Evolutionary conservation across 2,113 vertebrate species (phyloP).

Genomic region (Tautogolabrus adspersus): DNA sequence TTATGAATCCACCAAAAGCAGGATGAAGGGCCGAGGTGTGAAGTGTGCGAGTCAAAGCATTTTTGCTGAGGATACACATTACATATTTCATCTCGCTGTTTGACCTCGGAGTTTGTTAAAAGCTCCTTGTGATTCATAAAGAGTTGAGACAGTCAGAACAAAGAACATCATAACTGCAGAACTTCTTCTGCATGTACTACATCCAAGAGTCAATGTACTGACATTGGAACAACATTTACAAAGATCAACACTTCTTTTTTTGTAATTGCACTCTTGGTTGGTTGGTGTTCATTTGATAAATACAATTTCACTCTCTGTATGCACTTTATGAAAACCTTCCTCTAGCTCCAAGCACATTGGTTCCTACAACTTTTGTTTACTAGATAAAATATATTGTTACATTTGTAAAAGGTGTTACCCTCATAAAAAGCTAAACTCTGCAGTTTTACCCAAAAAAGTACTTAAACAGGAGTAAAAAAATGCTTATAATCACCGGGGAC

Average conservation of each 20-base stretch:
- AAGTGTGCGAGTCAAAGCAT: slow-evolving; percentile 73
- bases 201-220: slow-evolving; percentile 13
- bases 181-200: slow-evolving; percentile 23
- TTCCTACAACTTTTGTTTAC: too few species aligned
- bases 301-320: too few species aligned
- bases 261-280: neutral
- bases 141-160: slow-evolving; percentile 39
- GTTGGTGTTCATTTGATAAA: neutral
- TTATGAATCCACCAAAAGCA: slow-evolving; percentile 77
- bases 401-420: too few species aligned
- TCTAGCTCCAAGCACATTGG: too few species aligned
- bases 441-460: too few species aligned
- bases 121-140: slow-evolving; percentile 52
- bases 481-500: too few species aligned
- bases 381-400: too few species aligned
- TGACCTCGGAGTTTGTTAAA: slow-evolving; percentile 66
- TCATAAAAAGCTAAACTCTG: too few species aligned
- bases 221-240: slow-evolving; percentile 8
- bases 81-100: slow-evolving; percentile 70
- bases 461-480: too few species aligned
- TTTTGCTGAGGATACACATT: slow-evolving; percentile 71
- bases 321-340: too few species aligned
- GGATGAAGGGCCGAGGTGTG: slow-evolving; percentile 70
- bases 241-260: neutral
- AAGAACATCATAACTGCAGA: slow-evolving; percentile 39